Conservation (phyloP, 53 echinoderm and acorn worm genomes). For the Apostichopus leukothele region DNA sequence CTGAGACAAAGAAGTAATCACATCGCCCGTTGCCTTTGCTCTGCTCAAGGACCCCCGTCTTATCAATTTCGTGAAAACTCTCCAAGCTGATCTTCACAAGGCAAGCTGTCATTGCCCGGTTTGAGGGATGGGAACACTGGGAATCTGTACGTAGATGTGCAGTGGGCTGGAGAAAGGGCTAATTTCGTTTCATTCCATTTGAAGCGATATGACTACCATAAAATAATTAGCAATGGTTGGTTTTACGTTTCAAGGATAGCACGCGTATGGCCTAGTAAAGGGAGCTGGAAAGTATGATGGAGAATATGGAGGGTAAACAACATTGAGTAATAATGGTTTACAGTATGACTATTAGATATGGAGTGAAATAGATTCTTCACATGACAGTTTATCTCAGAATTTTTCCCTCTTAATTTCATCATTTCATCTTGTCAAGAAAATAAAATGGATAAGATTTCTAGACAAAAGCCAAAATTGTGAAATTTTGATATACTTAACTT, state of each 20-base stretch:
- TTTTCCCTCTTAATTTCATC: too few relatives aligned
- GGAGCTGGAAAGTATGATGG: neutral
- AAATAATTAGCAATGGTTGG: slow-evolving; percentile 10
- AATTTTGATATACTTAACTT: too few relatives aligned
- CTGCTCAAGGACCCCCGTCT: neutral
- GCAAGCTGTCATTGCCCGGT: slow-evolving; percentile 21
- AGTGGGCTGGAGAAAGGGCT: neutral
- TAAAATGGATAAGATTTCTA: too few relatives aligned
- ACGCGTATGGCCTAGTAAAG: neutral
- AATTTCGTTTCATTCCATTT: neutral
- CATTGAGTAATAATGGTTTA: too few relatives aligned
- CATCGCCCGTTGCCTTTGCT: neutral
- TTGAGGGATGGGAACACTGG: slow-evolving; percentile 38
- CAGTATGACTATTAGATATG: too few relatives aligned
- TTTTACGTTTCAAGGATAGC: neutral
- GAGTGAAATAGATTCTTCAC: too few relatives aligned
- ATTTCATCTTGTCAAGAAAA: too few relatives aligned
- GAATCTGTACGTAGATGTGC: slow-evolving; percentile 3
- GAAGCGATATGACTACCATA: slow-evolving; percentile 5
- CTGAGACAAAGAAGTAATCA: neutral
- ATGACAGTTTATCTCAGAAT: too few relatives aligned
- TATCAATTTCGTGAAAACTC: slow-evolving; percentile 3
- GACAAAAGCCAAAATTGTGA: too few relatives aligned
- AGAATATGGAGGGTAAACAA: too few relatives aligned
- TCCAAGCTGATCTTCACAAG: neutral